phyloP scores from a whole-genome alignment of 30 jellyfish, hydroid and myxozoan genomes.

The Nemopilema nomurai region DNA sequence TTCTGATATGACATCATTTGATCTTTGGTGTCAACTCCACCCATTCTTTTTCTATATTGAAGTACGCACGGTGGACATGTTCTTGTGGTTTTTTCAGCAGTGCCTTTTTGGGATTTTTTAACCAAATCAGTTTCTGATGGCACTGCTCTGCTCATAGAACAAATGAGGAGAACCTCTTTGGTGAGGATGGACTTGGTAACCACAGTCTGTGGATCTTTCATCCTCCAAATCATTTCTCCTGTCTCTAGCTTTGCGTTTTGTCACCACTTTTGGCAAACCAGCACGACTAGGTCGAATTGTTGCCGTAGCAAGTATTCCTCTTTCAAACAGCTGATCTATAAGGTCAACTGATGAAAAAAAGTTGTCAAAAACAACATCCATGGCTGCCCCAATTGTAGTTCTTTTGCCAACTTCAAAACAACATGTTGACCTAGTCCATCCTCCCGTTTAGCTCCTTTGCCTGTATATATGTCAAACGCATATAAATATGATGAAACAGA shows the following conservation, averaged over 20 bases:
- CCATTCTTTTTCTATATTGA: slow-evolving; percentile 15
- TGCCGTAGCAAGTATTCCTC: no score
- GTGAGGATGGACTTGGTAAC: slow-evolving; percentile 5
- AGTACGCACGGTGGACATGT: slow-evolving; percentile 30
- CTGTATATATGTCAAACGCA: no score
- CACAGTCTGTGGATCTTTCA: slow-evolving; percentile 30
- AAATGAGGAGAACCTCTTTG: slow-evolving; percentile 16
- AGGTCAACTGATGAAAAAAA: no score
- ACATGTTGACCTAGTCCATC: slow-evolving; percentile 29
- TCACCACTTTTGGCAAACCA: slow-evolving; percentile 17
- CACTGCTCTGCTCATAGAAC: slow-evolving; percentile 18
- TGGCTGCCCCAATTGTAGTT: slow-evolving; percentile 16
- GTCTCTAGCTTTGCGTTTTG: slow-evolving; percentile 6
- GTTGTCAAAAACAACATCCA: no score
- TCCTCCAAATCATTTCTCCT: slow-evolving; percentile 29
- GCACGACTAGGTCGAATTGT: slow-evolving; percentile 25
- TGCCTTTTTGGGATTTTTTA: slow-evolving; percentile 34
- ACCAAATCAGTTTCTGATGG: background rate
- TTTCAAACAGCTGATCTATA: no score
- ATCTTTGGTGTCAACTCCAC: slow-evolving; percentile 38
- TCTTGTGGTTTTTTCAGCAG: slow-evolving; percentile 15
- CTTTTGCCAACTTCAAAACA: slow-evolving; percentile 9
- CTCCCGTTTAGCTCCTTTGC: slow-evolving; percentile 9
- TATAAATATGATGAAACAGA: no score
- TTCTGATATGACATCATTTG: slow-evolving; percentile 41